A percentile compares a stretch with the other conserved stretches of the same genome.
Conservation (phyloP, 2,113 vertebrate species). For the Otolemur garnettii region DNA sequence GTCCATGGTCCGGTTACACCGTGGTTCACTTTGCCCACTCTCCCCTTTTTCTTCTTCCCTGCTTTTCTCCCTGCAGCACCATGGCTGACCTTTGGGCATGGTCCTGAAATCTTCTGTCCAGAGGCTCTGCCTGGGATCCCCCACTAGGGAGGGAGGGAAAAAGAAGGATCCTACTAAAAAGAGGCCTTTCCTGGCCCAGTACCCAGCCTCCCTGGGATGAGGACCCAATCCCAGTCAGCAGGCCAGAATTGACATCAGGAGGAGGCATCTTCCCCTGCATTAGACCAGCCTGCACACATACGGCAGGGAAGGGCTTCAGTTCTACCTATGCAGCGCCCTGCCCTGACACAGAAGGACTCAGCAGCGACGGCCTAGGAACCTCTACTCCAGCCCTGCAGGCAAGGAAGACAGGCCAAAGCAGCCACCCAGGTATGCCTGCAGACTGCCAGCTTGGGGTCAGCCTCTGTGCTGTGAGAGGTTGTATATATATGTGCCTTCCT, state of each 20-base stretch:
- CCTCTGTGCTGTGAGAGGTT: not conserved
- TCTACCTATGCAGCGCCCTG: not conserved
- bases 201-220: not conserved
- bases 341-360: not conserved
- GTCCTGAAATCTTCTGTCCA: not conserved
- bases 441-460: not conserved
- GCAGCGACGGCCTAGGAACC: not conserved
- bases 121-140: not conserved
- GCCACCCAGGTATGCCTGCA: not conserved
- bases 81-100: not conserved
- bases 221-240: not conserved
- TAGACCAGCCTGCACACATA: not conserved
- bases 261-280: not conserved
- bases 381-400: not conserved
- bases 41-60: no score
- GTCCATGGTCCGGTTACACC: rapidly evolving
- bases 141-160: not conserved
- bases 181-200: not conserved
- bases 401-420: rapidly evolving
- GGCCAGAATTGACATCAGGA: rapidly evolving
- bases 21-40: rapidly evolving
- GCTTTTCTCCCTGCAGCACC: not conserved
- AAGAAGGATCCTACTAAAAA: not conserved
- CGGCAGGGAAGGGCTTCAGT: not conserved
- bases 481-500: not conserved